These are phyloP conservation scores for Penaeus chinensis DNA, from an alignment of 1,140 invertebrate genomes.

Conservation along the genomic window DNA sequence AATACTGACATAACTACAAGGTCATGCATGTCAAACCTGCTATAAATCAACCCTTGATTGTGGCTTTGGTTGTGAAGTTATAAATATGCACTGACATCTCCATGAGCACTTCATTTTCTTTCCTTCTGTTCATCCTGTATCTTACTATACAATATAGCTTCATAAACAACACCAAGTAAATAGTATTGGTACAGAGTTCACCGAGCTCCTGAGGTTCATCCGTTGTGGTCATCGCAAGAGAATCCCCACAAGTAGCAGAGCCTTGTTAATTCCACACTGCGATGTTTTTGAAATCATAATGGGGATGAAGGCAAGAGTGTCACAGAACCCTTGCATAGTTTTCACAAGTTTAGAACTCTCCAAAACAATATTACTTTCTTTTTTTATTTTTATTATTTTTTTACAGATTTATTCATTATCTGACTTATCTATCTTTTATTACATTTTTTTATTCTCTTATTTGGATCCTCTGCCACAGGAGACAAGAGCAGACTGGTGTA, in stretches of 20 bases:
- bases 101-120: too few species aligned
- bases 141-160: slow-evolving; percentile 47
- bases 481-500: slow-evolving; percentile 28
- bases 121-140: too few species aligned
- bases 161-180: slow-evolving; percentile 56
- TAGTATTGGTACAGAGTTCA: slow-evolving; percentile 49
- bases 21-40: too few species aligned
- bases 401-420: too few species aligned
- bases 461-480: slow-evolving; percentile 36
- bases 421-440: too few species aligned
- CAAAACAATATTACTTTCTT: slow-evolving; percentile 13
- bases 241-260: slow-evolving; percentile 17
- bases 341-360: slow-evolving; percentile 37
- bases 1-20: too few species aligned
- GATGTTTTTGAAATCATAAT: slow-evolving; percentile 42
- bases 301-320: slow-evolving; percentile 50
- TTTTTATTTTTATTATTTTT: too few species aligned
- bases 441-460: too few species aligned
- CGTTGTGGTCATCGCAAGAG: slow-evolving; percentile 19
- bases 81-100: too few species aligned
- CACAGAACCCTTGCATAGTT: slow-evolving; percentile 58
- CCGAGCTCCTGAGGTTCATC: slow-evolving; percentile 56
- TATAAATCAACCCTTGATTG: too few species aligned
- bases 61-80: too few species aligned
- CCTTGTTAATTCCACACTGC: slow-evolving; percentile 40